Conservation (phyloP, 2,888 invertebrate genomes). For the Stictocephala bisonia region DNA sequence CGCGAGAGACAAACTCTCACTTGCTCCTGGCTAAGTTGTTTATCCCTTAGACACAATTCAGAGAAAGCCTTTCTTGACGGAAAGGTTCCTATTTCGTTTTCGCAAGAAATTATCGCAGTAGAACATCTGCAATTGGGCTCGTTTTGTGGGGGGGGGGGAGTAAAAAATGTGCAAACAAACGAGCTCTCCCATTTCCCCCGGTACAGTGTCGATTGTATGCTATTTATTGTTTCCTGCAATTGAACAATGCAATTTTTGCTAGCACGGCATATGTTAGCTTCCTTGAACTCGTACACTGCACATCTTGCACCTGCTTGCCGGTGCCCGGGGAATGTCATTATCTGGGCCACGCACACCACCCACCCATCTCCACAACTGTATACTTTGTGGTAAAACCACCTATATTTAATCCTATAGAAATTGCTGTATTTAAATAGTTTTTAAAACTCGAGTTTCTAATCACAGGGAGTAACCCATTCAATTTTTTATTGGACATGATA, state of each 20-base stretch:
- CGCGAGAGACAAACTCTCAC: too few relatives aligned
- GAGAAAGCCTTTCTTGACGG: conserved; percentile 2
- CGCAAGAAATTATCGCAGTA: conserved; percentile 28
- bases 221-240: conserved; percentile 51
- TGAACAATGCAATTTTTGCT: conserved; percentile 43
- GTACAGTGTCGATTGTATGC: conserved; percentile 44
- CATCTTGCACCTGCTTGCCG: background rate
- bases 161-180: conserved; percentile 35
- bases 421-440: too few relatives aligned
- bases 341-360: background rate
- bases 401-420: too few relatives aligned
- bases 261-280: conserved; percentile 18
- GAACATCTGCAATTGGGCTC: conserved; percentile 33
- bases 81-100: conserved; percentile 7
- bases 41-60: too few relatives aligned
- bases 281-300: conserved; percentile 33
- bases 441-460: too few relatives aligned
- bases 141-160: background rate
- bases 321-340: background rate
- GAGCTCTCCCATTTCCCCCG: conserved; percentile 36
- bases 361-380: too few relatives aligned
- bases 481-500: too few relatives aligned
- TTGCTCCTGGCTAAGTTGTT: too few relatives aligned
- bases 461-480: too few relatives aligned
- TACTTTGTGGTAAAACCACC: too few relatives aligned